These are phyloP conservation scores for Aurelia aurita complex sp. Pacific DNA, from an alignment of 30 jellyfish, hydroid and myxozoan genomes.

Conservation along the genomic window DNA sequence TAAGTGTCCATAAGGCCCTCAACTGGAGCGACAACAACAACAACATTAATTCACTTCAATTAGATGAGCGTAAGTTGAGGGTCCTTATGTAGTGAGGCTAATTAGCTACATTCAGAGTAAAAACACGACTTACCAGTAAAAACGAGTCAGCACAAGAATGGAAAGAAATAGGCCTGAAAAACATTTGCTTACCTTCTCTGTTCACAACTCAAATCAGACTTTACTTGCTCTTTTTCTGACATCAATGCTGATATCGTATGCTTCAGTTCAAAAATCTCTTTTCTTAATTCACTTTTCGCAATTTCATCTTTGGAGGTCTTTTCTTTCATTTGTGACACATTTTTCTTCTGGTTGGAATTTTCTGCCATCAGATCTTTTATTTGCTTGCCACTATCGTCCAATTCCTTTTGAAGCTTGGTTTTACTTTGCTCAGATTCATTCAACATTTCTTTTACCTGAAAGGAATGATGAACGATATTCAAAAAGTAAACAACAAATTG, in stretches of 20 bases:
- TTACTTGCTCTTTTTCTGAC: constrained; percentile 56
- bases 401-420: constrained; percentile 24
- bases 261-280: constrained; percentile 48
- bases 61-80: too few species aligned
- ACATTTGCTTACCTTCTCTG: constrained; percentile 24
- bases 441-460: constrained; percentile 46
- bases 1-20: too few species aligned
- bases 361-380: constrained; percentile 23
- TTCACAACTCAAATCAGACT: constrained; percentile 41
- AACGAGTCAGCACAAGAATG: too few species aligned
- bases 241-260: constrained; percentile 39
- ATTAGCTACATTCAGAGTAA: too few species aligned
- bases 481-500: too few species aligned
- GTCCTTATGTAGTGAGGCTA: too few species aligned
- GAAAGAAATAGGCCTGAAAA: too few species aligned
- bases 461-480: neutral
- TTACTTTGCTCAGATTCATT: constrained; percentile 39
- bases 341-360: constrained; percentile 34
- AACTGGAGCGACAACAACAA: too few species aligned
- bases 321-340: constrained; percentile 20
- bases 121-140: too few species aligned
- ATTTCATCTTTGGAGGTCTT: constrained; percentile 55
- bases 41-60: too few species aligned
- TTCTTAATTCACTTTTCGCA: constrained; percentile 50
- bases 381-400: constrained; percentile 38